Evolutionary conservation across 2,888 invertebrate genomes (phyloP).

Genomic region (Liodrosophila aerea): DNA sequence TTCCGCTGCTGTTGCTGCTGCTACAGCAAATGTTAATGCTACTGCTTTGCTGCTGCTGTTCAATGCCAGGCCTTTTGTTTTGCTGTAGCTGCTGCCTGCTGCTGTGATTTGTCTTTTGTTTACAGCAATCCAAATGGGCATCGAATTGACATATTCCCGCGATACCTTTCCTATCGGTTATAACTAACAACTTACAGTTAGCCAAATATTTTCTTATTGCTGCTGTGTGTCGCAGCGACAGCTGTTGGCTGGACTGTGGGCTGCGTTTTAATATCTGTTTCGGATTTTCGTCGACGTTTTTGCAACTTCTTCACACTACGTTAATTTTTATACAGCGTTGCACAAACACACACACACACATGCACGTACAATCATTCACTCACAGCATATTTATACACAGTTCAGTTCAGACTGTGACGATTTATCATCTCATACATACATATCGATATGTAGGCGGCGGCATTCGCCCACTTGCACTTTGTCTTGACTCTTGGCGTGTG

Average conservation of each 20-base stretch:
- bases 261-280: constrained; percentile 24
- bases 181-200: constrained; percentile 35
- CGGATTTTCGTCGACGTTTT: constrained; percentile 41
- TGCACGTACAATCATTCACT: neutral
- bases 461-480: constrained; percentile 54
- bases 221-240: constrained; percentile 41
- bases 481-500: constrained; percentile 25
- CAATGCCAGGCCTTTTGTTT: constrained; percentile 40
- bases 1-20: constrained; percentile 46
- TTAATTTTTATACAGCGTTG: constrained; percentile 66
- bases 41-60: constrained; percentile 10
- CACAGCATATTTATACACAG: constrained; percentile 16
- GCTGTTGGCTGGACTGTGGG: too few species aligned
- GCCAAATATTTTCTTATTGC: constrained; percentile 5
- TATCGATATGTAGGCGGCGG: constrained; percentile 55
- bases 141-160: constrained; percentile 12
- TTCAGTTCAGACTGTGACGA: too few species aligned
- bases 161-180: neutral
- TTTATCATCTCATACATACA: constrained; percentile 13
- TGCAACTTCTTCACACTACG: constrained; percentile 64
- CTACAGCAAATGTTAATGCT: constrained; percentile 1
- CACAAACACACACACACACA: constrained; percentile 18
- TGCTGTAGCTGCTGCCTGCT: constrained; percentile 29
- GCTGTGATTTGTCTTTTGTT: constrained; percentile 48
- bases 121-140: constrained; percentile 34